Conservation (phyloP, 2,888 invertebrate genomes). For the Scrobipalpa costella region DNA sequence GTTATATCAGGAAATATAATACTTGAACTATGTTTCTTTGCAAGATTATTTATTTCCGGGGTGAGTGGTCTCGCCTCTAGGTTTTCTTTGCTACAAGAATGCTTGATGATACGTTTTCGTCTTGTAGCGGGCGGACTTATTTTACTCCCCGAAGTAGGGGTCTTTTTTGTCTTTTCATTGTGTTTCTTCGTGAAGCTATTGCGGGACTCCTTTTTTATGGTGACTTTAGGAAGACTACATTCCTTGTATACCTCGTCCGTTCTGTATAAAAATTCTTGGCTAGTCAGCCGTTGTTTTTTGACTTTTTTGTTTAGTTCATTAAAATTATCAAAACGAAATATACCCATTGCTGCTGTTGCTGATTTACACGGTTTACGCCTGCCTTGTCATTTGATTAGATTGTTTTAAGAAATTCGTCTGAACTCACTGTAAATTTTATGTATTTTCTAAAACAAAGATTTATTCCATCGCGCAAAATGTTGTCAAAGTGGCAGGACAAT, state of each 20-base stretch:
- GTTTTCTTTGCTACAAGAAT: no score
- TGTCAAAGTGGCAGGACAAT: no score
- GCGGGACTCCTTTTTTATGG: background rate
- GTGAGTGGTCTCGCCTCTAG: no score
- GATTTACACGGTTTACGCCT: background rate
- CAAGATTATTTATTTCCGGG: no score
- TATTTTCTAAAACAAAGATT: no score
- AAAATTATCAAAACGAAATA: constrained; percentile 31
- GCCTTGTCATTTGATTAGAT: background rate
- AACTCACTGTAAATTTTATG: no score
- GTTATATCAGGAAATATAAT: no score
- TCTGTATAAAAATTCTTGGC: constrained; percentile 45
- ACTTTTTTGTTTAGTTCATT: constrained; percentile 30
- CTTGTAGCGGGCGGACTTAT: no score
- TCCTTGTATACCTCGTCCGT: constrained; percentile 57
- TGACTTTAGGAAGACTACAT: constrained; percentile 48
- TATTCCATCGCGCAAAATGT: no score
- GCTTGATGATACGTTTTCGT: no score
- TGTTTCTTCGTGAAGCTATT: background rate
- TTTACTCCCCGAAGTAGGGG: background rate
- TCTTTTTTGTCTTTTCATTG: background rate
- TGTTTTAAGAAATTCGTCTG: no score
- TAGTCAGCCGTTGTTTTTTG: constrained; percentile 33
- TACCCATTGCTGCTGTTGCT: constrained; percentile 1
- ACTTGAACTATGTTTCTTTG: no score